Evolutionary conservation across 92 coral and sea anemone species (phyloP).

Genomic region (Phenganax subtilis): DNA sequence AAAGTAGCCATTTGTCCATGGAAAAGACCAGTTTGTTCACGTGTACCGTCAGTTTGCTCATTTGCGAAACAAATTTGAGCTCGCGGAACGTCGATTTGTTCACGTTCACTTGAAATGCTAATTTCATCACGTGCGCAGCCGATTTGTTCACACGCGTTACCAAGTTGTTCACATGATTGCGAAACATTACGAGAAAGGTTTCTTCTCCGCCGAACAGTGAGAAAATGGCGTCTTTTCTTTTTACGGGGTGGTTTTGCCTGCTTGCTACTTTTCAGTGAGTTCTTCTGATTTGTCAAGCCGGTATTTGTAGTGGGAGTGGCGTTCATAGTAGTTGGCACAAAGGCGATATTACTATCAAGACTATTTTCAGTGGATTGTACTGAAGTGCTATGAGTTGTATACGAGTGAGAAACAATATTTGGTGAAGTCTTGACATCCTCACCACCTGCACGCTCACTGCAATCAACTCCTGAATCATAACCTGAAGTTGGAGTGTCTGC

Average conservation of each 20-base stretch:
- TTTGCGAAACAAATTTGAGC: neutral
- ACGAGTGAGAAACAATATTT: too few species aligned
- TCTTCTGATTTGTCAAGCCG: neutral
- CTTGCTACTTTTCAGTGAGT: neutral
- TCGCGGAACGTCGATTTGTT: neutral
- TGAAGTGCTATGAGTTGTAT: too few species aligned
- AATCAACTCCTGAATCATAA: conserved; percentile 15
- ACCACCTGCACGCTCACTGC: neutral
- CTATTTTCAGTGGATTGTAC: too few species aligned
- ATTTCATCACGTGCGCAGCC: neutral
- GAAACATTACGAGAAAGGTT: neutral
- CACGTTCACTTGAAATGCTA: neutral
- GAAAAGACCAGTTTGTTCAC: neutral
- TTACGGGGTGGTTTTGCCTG: neutral
- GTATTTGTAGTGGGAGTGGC: neutral
- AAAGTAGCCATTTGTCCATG: neutral
- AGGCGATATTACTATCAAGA: too few species aligned
- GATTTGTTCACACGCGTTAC: neutral
- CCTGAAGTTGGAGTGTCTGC: neutral
- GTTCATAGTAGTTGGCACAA: too few species aligned
- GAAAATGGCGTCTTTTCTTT: conserved; percentile 29
- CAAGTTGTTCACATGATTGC: neutral
- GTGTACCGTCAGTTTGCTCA: neutral
- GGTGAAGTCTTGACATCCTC: too few species aligned
- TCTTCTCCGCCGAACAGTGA: neutral